Base-by-base conservation (phyloP, 1,140 invertebrate genomes). In the Solen grandis region DNA sequence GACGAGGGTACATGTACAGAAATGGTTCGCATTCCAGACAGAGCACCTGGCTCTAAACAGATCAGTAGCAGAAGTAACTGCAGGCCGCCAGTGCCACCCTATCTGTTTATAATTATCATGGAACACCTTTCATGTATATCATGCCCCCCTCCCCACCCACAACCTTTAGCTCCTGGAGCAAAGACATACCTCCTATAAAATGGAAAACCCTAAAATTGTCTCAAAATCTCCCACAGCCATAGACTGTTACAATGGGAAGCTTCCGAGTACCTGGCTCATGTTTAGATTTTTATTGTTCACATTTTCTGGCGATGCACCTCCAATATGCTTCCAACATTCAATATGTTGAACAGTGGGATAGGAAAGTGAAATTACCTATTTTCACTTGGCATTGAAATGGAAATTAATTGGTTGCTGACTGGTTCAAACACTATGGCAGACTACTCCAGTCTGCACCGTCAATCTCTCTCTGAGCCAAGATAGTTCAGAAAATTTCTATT, bases 1-100 rank as follows among this genome's bases (percentile, higher is more conserved):
- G 38, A 65, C 25, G 31, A 25, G 35, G 22, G 35, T 60, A 60
- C 70, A 65, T 76, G 73, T 76, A 76, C 60, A 19, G 33, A 55
- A 76, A 76, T 76, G 73, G 73, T 76, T 76, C 59, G 46, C 59
- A 76, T 76, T 65, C 73, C 73, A 65, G 46, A 76, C 14, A 29
- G 38, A 63, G 62, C 73, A 76, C 73, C 73, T 76, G 73, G 73
- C 60, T 13, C 36, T 63, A 29, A 55, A n/a, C 29, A 50, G 25
- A 54, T 46, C 54, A 76, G 54, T 76, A n/a, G n/a, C n/a, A n/a
- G n/a, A n/a, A n/a, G n/a, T n/a, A n/a, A n/a, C n/a, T n/a, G n/a
- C n/a, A n/a, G n/a, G n/a, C n/a, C n/a, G 55, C 33, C 4, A 27
- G n/a, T 35, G 19, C 59, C 1, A 14, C 57, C 59, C 62, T 55